Base-by-base conservation (phyloP, 2,113 vertebrate genomes). In the Psophia crepitans region DNA sequence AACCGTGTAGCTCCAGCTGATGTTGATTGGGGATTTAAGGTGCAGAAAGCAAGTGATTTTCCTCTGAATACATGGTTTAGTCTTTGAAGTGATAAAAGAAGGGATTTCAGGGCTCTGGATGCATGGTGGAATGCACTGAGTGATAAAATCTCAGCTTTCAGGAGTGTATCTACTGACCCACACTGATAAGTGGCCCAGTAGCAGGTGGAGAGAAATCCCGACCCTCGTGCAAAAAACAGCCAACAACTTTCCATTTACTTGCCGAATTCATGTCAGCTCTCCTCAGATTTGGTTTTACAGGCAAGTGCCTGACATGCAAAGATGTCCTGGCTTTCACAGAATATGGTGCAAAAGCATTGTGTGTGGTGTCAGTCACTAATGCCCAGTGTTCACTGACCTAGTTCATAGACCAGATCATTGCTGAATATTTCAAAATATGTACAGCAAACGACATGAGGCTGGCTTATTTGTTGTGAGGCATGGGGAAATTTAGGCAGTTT, bases 191-290 rank as follows among this genome's bases (percentile, higher is more conserved):
- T 43, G 9, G 11, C 32, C 23, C 14, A 44, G 39, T 13, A 48
- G 20, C 43, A 46, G 6, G 4, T 27, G 3, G 14, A 75, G 9
- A 84, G 8, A 78, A 77, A 65, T 57, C 20, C 32, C 35, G 26
- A 83, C 3, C 28, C 11, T 15, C 2, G 30, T 54, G 57, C 4
- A 82, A 85, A 69, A 26, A 0, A 0, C 2, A 5, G 3, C 6
- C 20, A 51, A 49, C 16, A 41, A 4, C 32, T 57, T 83, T 37
- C 17, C 20, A 8, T 68, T 44, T 87, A 11, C 19, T 43, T 69
- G 26, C 11, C 77, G 24, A 75, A 91, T 9, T 30, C 11, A 21
- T 5, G 5, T 32, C 19, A 56, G 12, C 4, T 48, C 30, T 64
- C 30, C 41, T 23, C 1, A 7, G 5, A 41, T 53, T 44, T 53